Percentiles rank a stretch among this genome's conserved stretches.
Evolutionary conservation across 2,797 vertebrate species (phyloP).

Genomic region (Gallinago nigripennis): DNA sequence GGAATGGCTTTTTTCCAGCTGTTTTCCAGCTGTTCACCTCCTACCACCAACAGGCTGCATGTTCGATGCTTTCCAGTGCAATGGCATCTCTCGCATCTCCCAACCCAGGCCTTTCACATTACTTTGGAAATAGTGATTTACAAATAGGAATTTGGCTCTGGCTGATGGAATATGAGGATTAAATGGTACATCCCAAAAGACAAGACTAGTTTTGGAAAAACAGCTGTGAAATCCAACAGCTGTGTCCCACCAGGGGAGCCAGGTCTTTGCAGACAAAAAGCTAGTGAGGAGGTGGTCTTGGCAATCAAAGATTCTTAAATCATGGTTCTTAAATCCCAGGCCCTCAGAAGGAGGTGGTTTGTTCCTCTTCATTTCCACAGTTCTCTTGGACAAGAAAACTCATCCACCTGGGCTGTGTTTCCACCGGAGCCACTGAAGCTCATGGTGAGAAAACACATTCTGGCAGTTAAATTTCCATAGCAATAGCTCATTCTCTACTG

Average conservation of each 20-base stretch:
- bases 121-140: not conserved
- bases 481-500: not conserved
- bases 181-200: not conserved
- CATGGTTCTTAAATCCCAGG: not conserved
- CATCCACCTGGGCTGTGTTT: not conserved
- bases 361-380: not conserved
- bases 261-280: not conserved
- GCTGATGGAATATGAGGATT: not conserved
- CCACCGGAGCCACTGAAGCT: not conserved
- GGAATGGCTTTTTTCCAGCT: not conserved
- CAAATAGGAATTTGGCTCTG: not conserved
- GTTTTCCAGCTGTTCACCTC: not conserved
- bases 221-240: conserved; percentile 11
- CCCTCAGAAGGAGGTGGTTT: not conserved
- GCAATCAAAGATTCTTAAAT: not conserved
- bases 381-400: not conserved
- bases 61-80: not conserved
- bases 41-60: not conserved
- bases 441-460: not conserved
- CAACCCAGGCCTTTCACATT: not conserved
- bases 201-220: not conserved
- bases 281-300: not conserved
- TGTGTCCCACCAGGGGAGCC: not conserved
- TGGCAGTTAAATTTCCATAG: not conserved
- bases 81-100: not conserved